These are phyloP conservation scores for Apeltes quadracus DNA, from an alignment of 2,113 vertebrate genomes.

Conservation along the genomic window DNA sequence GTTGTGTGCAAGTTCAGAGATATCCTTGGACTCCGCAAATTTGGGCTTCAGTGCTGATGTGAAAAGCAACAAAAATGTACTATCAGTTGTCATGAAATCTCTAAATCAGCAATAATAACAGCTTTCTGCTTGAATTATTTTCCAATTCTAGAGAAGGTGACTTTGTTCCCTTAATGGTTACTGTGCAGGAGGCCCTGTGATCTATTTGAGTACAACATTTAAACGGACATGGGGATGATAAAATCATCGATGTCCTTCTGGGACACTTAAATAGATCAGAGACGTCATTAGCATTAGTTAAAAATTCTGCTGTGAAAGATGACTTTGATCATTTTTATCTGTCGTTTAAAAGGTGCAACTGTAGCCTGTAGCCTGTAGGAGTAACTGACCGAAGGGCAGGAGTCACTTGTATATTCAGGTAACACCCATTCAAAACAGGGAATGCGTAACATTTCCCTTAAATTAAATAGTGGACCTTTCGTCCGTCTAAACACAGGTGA, in stretches of 20 bases:
- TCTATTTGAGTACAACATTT: background rate
- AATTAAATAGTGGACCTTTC: background rate
- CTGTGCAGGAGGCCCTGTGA: background rate
- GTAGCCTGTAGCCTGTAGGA: no score
- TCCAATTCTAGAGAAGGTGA: background rate
- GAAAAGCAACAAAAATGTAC: slow-evolving; percentile 3
- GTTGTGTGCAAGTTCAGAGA: slow-evolving; percentile 96
- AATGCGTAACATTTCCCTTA: background rate
- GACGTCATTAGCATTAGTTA: background rate
- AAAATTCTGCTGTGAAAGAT: background rate
- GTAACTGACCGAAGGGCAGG: background rate
- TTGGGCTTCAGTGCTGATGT: slow-evolving; percentile 93
- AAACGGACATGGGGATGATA: background rate
- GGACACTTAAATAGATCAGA: background rate
- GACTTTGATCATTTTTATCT: background rate
- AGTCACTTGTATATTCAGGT: background rate
- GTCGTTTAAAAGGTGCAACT: background rate
- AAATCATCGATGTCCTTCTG: background rate
- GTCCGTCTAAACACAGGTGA: background rate
- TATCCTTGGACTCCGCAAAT: slow-evolving; percentile 96
- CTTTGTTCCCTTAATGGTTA: background rate
- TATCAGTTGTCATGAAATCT: background rate
- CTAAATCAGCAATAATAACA: background rate
- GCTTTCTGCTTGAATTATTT: slow-evolving; percentile 1
- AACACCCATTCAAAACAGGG: background rate